These are phyloP conservation scores for Ophion costatus DNA, from an alignment of 2,888 invertebrate genomes.

Conservation along the genomic window DNA sequence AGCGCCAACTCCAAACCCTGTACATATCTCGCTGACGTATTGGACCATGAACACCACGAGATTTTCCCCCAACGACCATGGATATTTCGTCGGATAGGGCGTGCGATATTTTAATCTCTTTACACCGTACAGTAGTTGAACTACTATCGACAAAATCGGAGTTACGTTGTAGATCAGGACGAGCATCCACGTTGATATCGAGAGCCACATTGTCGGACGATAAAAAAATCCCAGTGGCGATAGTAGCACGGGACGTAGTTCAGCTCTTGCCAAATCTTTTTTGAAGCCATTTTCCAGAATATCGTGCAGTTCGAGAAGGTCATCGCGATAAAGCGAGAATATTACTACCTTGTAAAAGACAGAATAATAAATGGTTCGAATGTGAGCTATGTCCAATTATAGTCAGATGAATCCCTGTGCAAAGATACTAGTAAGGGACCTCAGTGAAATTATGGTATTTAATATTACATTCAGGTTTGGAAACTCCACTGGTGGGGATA, in stretches of 20 bases:
- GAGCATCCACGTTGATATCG: constrained; percentile 30
- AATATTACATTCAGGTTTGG: too few relatives aligned
- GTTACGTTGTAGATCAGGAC: constrained; percentile 12
- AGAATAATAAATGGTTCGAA: not conserved
- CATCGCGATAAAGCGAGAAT: constrained; percentile 30
- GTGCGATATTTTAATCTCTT: constrained; percentile 49
- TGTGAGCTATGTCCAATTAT: not conserved
- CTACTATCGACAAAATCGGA: constrained; percentile 39
- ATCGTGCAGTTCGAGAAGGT: constrained; percentile 23
- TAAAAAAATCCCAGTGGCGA: constrained; percentile 29
- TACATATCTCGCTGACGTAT: constrained; percentile 50
- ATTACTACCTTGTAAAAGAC: constrained; percentile 41
- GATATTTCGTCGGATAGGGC: constrained; percentile 64
- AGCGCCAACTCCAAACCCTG: constrained; percentile 38
- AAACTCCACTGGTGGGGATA: too few relatives aligned
- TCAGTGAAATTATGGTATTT: too few relatives aligned
- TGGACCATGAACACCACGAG: constrained; percentile 53
- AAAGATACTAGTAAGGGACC: not conserved
- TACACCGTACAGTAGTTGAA: constrained; percentile 27
- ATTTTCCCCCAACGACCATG: constrained; percentile 58
- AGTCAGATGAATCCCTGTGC: not conserved
- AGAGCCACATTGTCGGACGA: constrained; percentile 21
- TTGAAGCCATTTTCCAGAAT: constrained; percentile 1
- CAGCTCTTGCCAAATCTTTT: constrained; percentile 1
- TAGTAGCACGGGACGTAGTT: constrained; percentile 32